phyloP scores from a whole-genome alignment of 2,888 invertebrate genomes.

The Oscheius onirici region DNA sequence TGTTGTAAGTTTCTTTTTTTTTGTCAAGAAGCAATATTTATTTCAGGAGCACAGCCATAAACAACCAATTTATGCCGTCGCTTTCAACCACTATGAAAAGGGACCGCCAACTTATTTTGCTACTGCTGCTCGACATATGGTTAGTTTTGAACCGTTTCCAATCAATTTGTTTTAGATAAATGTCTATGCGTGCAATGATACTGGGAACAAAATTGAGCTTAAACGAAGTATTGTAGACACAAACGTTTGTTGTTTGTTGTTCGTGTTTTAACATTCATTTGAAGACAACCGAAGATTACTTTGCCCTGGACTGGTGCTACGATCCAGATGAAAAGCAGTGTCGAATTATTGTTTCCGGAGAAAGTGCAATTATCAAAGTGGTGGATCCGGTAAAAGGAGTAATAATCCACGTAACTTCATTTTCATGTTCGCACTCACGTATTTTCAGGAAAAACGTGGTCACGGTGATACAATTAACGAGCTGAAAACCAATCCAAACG shows the following conservation, averaged over 20 bases:
- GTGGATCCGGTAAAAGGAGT: constrained; percentile 12
- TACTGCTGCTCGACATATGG: constrained; percentile 19
- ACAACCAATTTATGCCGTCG: constrained; percentile 25
- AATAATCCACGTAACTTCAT: not conserved
- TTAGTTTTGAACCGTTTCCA: not conserved
- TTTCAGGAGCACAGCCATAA: constrained; percentile 8
- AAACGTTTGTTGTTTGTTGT: constrained; percentile 7
- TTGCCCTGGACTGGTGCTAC: constrained; percentile 36
- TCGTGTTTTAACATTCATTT: constrained; percentile 2
- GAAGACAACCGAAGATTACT: constrained; percentile 36
- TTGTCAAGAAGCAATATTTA: not conserved
- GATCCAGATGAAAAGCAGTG: constrained; percentile 19
- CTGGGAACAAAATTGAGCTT: not conserved
- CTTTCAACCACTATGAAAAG: constrained; percentile 13
- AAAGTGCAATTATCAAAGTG: constrained; percentile 27
- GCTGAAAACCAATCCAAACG: constrained; percentile 48
- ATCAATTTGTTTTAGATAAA: not conserved
- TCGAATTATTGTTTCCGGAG: constrained; percentile 16
- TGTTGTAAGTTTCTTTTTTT: not conserved
- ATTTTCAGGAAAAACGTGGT: constrained; percentile 46
- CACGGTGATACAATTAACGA: constrained; percentile 63
- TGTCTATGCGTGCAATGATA: not conserved
- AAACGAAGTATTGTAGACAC: constrained; percentile 19
- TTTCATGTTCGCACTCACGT: not conserved
- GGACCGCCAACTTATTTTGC: constrained; percentile 3